These are phyloP conservation scores for Bufotes viridis DNA, from an alignment of 2,797 vertebrate species.

Conservation along the genomic window DNA sequence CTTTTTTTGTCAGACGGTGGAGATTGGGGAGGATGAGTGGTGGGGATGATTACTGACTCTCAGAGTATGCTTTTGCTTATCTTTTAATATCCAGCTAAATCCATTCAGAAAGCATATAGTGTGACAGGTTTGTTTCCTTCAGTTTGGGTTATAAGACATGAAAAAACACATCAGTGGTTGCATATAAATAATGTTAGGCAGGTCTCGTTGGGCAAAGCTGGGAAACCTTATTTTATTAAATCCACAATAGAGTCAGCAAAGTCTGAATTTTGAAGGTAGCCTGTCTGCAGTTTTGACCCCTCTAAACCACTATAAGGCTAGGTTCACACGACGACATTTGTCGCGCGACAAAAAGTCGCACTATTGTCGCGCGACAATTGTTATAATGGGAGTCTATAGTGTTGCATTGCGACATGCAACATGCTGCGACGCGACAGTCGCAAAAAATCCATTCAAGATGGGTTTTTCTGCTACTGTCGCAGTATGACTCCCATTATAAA, in stretches of 20 bases:
- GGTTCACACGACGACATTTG: no score
- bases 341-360: no score
- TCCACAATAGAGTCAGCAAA: neutral
- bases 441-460: no score
- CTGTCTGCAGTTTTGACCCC: no score
- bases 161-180: neutral
- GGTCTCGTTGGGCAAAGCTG: neutral
- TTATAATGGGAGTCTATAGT: no score
- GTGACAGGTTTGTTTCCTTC: constrained; percentile 51
- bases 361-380: no score
- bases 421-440: no score
- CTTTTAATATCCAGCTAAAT: constrained; percentile 54
- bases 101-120: constrained; percentile 40
- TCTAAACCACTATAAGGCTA: no score
- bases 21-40: constrained; percentile 11
- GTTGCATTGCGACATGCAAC: no score
- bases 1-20: constrained; percentile 27
- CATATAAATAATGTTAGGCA: constrained; percentile 18
- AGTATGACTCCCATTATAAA: no score
- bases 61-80: constrained; percentile 47
- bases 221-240: neutral
- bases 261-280: neutral
- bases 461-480: no score
- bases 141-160: constrained; percentile 34
- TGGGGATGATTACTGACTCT: constrained; percentile 26